phyloP scores from a whole-genome alignment of 92 coral and sea anemone species.

The Epizoanthus fatuus region DNA sequence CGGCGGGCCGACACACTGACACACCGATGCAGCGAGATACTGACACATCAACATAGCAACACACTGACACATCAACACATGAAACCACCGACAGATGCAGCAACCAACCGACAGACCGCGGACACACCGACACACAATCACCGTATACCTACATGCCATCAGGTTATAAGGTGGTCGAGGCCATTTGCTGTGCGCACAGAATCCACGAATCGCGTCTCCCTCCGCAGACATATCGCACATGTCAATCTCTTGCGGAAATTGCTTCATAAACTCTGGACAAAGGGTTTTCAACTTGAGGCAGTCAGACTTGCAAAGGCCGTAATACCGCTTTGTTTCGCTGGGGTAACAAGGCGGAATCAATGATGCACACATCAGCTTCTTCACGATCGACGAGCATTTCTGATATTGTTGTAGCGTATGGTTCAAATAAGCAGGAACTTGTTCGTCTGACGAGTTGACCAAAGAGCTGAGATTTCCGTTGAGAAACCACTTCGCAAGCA shows the following conservation, averaged over 20 bases:
- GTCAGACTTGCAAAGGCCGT: constrained; percentile 30
- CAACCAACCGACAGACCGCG: no score
- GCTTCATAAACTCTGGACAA: constrained; percentile 25
- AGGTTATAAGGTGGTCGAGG: background rate
- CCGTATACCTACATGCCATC: no score
- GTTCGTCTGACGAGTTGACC: constrained; percentile 8
- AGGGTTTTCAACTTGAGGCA: constrained; percentile 26
- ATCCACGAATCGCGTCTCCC: constrained; percentile 25
- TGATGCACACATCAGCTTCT: constrained; percentile 21
- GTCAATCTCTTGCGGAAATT: background rate
- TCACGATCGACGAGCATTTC: constrained; percentile 25
- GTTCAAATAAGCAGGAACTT: constrained; percentile 2
- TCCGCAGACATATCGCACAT: constrained; percentile 15
- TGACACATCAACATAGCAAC: no score
- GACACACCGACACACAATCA: no score
- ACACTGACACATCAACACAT: no score
- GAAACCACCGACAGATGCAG: no score
- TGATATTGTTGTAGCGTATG: constrained; percentile 5
- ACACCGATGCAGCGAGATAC: no score
- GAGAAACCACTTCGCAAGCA: background rate
- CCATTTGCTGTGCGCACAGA: constrained; percentile 39
- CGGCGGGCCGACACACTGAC: no score
- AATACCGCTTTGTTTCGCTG: constrained; percentile 23
- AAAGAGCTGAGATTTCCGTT: background rate
- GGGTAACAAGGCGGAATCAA: constrained; percentile 22